Conservation (phyloP, 1,140 invertebrate genomes). For the Colletes gigas region DNA sequence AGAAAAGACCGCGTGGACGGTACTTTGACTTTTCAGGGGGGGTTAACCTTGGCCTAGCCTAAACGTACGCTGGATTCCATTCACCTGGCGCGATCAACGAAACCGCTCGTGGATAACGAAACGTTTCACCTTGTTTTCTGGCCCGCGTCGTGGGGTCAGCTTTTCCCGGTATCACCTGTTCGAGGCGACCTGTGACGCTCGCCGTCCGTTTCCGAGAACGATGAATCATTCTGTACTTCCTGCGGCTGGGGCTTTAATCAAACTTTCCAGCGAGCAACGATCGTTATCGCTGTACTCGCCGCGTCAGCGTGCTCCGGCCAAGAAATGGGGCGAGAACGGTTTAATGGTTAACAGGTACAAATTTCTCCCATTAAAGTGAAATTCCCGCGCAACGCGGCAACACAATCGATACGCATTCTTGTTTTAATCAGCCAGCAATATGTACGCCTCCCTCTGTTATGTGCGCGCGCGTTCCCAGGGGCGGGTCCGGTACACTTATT, state of each 20-base stretch:
- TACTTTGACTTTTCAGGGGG: too few species aligned
- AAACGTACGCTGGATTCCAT: too few species aligned
- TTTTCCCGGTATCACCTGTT: slow-evolving; percentile 1
- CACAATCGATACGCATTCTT: slow-evolving; percentile 16
- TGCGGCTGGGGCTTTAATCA: slow-evolving; percentile 43
- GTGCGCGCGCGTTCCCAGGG: too few species aligned
- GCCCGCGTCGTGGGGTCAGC: not conserved
- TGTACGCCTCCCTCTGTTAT: too few species aligned
- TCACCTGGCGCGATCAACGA: too few species aligned
- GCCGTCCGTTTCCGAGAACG: slow-evolving; percentile 42
- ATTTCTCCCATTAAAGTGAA: slow-evolving; percentile 63
- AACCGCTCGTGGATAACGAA: not conserved
- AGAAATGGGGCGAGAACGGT: slow-evolving; percentile 45
- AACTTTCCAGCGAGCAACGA: slow-evolving; percentile 55
- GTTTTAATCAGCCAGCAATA: not conserved
- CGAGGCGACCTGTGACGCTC: not conserved
- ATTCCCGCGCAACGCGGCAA: slow-evolving; percentile 19
- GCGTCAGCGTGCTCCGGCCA: not conserved
- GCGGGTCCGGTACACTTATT: too few species aligned
- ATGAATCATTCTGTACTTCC: slow-evolving; percentile 41
- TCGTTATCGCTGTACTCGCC: slow-evolving; percentile 35
- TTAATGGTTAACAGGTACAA: slow-evolving; percentile 53
- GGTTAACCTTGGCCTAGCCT: too few species aligned
- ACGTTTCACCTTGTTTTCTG: slow-evolving; percentile 1
- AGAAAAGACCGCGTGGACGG: too few species aligned